phyloP scores from a whole-genome alignment of 2,888 invertebrate genomes.

The Podotricha telesiphe region DNA sequence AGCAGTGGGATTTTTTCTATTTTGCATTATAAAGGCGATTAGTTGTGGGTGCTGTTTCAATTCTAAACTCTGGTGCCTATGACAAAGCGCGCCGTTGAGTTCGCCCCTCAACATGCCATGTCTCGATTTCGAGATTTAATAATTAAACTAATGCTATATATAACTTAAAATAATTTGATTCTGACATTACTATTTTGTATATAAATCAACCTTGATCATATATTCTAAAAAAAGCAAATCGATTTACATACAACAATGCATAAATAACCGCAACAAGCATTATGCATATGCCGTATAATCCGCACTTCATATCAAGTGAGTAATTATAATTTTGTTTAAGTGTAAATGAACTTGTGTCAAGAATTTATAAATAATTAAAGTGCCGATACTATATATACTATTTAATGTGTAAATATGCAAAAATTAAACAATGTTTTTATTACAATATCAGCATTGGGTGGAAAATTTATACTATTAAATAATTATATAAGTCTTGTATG shows the following conservation, averaged over 20 bases:
- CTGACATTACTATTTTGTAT: neutral
- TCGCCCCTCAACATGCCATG: no score
- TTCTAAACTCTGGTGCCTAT: no score
- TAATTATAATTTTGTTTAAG: constrained; percentile 23
- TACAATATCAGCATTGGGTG: neutral
- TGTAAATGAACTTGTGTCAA: constrained; percentile 7
- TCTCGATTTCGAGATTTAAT: no score
- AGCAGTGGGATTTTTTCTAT: no score
- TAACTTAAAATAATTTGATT: no score
- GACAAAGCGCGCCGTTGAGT: no score
- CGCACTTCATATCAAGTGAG: constrained; percentile 1
- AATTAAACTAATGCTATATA: no score
- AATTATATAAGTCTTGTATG: neutral
- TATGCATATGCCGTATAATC: neutral
- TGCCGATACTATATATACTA: neutral
- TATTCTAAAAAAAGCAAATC: neutral
- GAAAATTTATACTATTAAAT: neutral
- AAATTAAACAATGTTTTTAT: neutral
- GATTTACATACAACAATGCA: neutral
- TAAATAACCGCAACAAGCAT: neutral
- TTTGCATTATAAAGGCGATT: no score
- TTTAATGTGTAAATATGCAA: constrained; percentile 6
- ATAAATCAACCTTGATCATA: neutral
- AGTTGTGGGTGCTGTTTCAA: no score
- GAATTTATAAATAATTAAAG: constrained; percentile 25